These are phyloP conservation scores for Oncopodura yosiiana DNA, from an alignment of 1,140 invertebrate species.

Conservation along the genomic window DNA sequence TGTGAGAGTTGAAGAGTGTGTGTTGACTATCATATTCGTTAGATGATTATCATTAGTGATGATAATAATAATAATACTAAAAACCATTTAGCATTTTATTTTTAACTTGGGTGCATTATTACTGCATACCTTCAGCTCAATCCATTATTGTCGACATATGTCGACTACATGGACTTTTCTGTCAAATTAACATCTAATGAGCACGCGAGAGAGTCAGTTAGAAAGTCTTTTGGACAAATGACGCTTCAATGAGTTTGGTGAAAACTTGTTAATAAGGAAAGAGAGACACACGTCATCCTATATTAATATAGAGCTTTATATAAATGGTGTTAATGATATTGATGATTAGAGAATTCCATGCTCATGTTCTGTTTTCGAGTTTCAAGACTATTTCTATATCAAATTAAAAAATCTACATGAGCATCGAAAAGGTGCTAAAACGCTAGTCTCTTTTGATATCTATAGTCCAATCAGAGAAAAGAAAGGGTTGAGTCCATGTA, in stretches of 20 bases:
- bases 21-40: too few relatives aligned
- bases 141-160: background rate
- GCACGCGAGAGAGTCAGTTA: slow-evolving; percentile 9
- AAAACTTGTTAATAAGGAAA: too few relatives aligned
- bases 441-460: slow-evolving; percentile 1
- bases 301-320: too few relatives aligned
- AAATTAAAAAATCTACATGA: slow-evolving; percentile 12
- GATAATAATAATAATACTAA: background rate
- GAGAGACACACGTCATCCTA: too few relatives aligned
- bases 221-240: too few relatives aligned
- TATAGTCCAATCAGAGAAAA: background rate
- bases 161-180: slow-evolving; percentile 6
- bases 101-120: slow-evolving; percentile 11
- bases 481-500: slow-evolving; percentile 5
- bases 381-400: too few relatives aligned
- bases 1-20: too few relatives aligned
- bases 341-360: too few relatives aligned
- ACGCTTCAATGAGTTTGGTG: too few relatives aligned
- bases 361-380: too few relatives aligned
- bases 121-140: too few relatives aligned
- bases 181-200: slow-evolving; percentile 31
- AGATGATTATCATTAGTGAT: background rate
- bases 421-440: slow-evolving; percentile 1
- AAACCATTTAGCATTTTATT: slow-evolving; percentile 14
- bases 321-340: too few relatives aligned